Evolutionary conservation across 2,888 invertebrate genomes (phyloP), one percentile per base, ranked within the genome.

Genomic region (Epistrophella euchroma): DNA sequence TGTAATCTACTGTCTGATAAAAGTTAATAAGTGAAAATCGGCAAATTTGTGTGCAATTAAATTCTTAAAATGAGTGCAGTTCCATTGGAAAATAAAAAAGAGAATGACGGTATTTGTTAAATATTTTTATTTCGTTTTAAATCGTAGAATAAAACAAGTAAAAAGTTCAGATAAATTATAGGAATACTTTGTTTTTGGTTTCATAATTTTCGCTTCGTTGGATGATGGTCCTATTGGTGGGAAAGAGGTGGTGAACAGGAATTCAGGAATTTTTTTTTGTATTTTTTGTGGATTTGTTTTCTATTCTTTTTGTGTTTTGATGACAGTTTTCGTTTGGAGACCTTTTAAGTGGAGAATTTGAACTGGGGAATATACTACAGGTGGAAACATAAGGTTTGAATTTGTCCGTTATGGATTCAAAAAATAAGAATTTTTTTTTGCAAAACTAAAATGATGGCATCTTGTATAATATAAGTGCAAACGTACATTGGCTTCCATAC

Each of bases 11-110:
- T 15, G 32, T 32, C 7, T 32, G 9, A 6, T 9, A 7, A 17
- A 35, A 15, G 1, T n/a, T 25, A 11, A 13, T 13, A 22, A 22
- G 11, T 13, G 13, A 19, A 50, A 52, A 22, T 22, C 9, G 5
- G 22, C 10, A 7, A 35, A n/a, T 32, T 17, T 17, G 13, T 17
- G 1, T 32, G 28, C 10, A 45, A 52, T n/a, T 19, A 37, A 43
- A 1, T 56, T 15, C 19, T 17, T 0, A 47, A 25, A 35, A 77
- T 77, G 77, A 71, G 52, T 77, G 77, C 52, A 62, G 50, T 11
- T 50, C 13, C 28, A 19, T 13, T n/a, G 32, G n/a, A 22, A 32
- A 25, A 19, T 28, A 58, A 17, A 28, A 55, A 19, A 9, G 32
- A 50, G 13, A 19, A 35, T 7, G 32, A 37, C 2, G 77, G 77